Conservation (phyloP, 2,888 invertebrate genomes). For the Mesochorus sp. region DNA sequence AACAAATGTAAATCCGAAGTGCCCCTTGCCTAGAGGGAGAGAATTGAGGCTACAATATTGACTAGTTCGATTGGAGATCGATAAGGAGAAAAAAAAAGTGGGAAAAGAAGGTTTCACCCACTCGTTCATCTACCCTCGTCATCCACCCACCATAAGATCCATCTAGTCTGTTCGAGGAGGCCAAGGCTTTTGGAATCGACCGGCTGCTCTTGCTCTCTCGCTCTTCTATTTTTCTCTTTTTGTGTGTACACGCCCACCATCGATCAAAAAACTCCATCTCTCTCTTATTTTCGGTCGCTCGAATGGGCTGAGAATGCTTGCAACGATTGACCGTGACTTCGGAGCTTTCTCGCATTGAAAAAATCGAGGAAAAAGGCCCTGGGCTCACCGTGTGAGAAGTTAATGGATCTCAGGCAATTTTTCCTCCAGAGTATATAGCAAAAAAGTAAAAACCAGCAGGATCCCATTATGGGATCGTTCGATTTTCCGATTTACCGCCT, state of each 20-base stretch:
- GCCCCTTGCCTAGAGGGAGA: background rate
- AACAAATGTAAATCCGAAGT: no score
- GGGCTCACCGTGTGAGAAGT: constrained; percentile 5
- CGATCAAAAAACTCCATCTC: constrained; percentile 47
- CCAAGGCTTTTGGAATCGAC: constrained; percentile 50
- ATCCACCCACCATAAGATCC: constrained; percentile 69
- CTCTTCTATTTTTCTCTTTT: no score
- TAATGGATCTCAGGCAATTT: constrained; percentile 36
- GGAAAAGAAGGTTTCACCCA: constrained; percentile 64
- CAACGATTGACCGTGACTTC: constrained; percentile 27
- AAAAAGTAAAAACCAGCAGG: no score
- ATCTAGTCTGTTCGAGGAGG: constrained; percentile 33
- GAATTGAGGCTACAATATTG: constrained; percentile 19
- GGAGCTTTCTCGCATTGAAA: background rate
- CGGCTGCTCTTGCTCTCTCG: constrained; percentile 48
- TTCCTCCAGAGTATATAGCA: no score
- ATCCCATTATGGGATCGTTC: no score
- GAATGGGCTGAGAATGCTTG: constrained; percentile 29
- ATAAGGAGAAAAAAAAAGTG: background rate
- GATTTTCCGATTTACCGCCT: no score
- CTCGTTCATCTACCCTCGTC: constrained; percentile 70
- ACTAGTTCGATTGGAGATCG: background rate
- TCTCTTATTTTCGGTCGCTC: constrained; percentile 18
- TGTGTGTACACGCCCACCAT: constrained; percentile 68
- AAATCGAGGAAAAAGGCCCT: constrained; percentile 8